A percentile compares a stretch with the other conserved stretches of the same genome.
These are phyloP conservation scores for Metopia argyrocephala DNA, from an alignment of 2,888 invertebrate genomes.

Conservation along the genomic window DNA sequence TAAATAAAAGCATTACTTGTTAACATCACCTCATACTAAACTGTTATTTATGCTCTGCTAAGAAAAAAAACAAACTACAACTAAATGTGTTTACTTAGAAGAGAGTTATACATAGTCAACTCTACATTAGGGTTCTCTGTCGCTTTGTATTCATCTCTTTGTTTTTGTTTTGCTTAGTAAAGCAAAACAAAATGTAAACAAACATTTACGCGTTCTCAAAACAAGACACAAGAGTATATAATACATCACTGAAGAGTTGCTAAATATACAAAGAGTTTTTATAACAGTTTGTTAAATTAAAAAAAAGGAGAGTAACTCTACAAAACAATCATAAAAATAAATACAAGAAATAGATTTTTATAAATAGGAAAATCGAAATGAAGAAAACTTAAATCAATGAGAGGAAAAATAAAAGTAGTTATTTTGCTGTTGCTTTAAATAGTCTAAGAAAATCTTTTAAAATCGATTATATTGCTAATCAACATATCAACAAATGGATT, in stretches of 20 bases:
- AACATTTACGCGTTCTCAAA: neutral
- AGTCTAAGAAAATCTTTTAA: too few species aligned
- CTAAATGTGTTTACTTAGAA: too few species aligned
- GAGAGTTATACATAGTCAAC: too few species aligned
- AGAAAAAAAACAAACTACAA: too few species aligned
- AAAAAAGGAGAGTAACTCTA: neutral
- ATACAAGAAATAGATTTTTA: neutral
- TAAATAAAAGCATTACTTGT: neutral
- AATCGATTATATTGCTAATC: too few species aligned
- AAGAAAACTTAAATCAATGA: too few species aligned
- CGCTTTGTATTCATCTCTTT: neutral
- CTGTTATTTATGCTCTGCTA: too few species aligned
- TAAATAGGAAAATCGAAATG: too few species aligned
- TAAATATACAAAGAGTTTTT: neutral
- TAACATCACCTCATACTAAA: neutral
- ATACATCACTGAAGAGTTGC: neutral
- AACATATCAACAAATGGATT: too few species aligned
- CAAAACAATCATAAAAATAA: neutral
- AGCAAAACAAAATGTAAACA: constrained; percentile 23
- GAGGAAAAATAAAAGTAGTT: too few species aligned
- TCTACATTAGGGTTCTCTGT: neutral
- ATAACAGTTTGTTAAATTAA: neutral
- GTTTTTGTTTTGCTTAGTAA: neutral
- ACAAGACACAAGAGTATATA: neutral
- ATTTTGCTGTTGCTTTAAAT: too few species aligned